Base-by-base conservation (phyloP, 2,113 vertebrate genomes). In the Eptatretus burgeri region DNA sequence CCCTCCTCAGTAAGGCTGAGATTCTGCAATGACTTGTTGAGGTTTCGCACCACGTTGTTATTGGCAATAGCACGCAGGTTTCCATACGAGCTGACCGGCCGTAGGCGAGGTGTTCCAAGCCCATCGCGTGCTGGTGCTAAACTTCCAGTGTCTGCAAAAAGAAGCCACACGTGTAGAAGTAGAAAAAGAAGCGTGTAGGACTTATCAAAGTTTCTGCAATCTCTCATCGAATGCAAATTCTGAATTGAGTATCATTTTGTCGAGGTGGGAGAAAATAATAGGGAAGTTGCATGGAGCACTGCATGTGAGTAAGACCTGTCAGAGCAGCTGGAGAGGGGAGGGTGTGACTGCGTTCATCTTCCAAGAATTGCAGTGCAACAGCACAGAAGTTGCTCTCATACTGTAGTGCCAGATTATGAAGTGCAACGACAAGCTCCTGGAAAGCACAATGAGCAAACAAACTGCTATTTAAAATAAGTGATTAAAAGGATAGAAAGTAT, bases 381-480 rank as follows among this genome's bases (percentile, higher is more conserved):
- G 91, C 93, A 68, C 91, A 98, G 78, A 98, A 98, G 66, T 95
- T 98, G 72, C 84, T 94, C 70, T 98, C 91, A 0, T 98, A 98
- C 65, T 98, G 91, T 50, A 93, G 82, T 51, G 95, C 91, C 4
- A 95, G 76, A 70, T 98, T 87, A 78, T 85, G 95, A 65, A 98
- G 75, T 10, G 91, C 89, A 51, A 98, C 89, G 63, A 98, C 87
- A 77, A 98, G 79, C 73, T 98, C 91, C 91, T 98, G 71, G 0
- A 13, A 60, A n/a, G 20, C 7, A 7, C 3, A 41, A 41, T 41
- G 27, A 41, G 27, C 27, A 41, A 41, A 41, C 27, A 41, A 41
- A 41, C 7, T 41, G 27, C 27, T 41, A 41, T 41, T 41, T 41
- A 3, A 41, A 41, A 41, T 41, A 41, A 41, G 27, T 41, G 27